Evolutionary conservation across 2,797 vertebrate species (phyloP), one percentile per base, ranked within the genome.

Genomic region (Apogon hyalosoma): DNA sequence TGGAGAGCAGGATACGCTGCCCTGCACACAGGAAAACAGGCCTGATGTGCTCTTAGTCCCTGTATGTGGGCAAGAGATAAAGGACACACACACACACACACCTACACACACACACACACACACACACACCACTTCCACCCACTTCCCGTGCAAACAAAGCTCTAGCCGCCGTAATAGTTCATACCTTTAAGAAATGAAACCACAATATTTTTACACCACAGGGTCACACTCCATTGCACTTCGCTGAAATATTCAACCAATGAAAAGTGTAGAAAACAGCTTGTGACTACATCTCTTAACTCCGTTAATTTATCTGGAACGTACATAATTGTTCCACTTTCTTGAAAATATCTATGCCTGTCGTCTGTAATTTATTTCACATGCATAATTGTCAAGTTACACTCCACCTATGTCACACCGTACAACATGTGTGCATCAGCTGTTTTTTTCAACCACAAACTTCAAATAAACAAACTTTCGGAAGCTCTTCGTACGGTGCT

Each of bases 1-100:
- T 90, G 83, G 86, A 90, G 80, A 90, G 83, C 85, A 87, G 76
- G 87, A 79, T 69, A 87, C 70, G 82, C 90, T 91, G 87, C 65
- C 87, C 87, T 92, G 88, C 89, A 87, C 92, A 89, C 86, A 84
- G 85, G 86, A 82, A 93, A 89, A 91, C 87, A 84, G 82, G 69
- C 76, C 88, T 77, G 81, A 87, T 90, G 87, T 91, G 73, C 86
- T 88, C 88, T 89, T 83, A 87, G 78, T 75, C 75, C 49, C 75
- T 78, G 77, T 86, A 77, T 90, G 90, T 87, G 80, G 68, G 78
- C 79, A 69, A 74, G 69, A 85, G 88, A 92, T 89, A 91, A 86
- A 88, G 72, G 55, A 61, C 80, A 79, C 62, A 58, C 50, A 46
- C 63, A 28, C 49, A 40, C 59, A 61, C 71, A 69, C 28, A 39